Evolutionary conservation across 2,113 vertebrate genomes (phyloP).

Genomic region (Labeo rohita): DNA sequence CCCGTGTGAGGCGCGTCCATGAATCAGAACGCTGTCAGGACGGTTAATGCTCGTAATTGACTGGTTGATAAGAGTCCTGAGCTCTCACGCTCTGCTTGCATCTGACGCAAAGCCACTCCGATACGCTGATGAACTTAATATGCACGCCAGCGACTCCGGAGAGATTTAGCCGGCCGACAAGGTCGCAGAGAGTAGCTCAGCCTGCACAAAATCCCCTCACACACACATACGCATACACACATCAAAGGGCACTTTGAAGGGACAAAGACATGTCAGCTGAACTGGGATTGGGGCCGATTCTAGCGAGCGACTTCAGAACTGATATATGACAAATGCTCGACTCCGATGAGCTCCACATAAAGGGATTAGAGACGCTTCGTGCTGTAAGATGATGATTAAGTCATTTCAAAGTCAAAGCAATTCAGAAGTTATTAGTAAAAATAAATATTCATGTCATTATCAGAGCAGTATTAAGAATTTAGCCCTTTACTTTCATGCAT

Average conservation of each 20-base stretch:
- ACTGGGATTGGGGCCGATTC: neutral
- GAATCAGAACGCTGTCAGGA: constrained; percentile 49
- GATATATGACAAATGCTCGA: neutral
- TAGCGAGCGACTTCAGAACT: neutral
- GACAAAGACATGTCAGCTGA: neutral
- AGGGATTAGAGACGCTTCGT: constrained; percentile 41
- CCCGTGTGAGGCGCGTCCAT: constrained; percentile 25
- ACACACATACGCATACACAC: neutral
- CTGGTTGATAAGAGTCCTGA: constrained; percentile 45
- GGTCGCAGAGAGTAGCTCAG: constrained; percentile 42
- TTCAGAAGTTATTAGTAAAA: constrained; percentile 13
- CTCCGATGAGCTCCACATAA: constrained; percentile 34
- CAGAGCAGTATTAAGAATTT: neutral
- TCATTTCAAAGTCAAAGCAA: constrained; percentile 36
- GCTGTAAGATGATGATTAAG: constrained; percentile 28
- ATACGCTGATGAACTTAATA: constrained; percentile 35
- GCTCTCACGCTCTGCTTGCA: constrained; percentile 4
- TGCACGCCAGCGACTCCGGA: neutral
- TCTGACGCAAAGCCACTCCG: constrained; percentile 1
- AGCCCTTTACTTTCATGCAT: neutral
- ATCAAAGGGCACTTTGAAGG: constrained; percentile 18
- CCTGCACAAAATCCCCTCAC: neutral
- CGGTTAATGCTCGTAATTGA: constrained; percentile 48
- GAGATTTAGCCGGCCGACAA: constrained; percentile 22
- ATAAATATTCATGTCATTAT: neutral